A percentile compares a stretch with the other conserved stretches of the same genome.
Conservation (phyloP, 2,888 invertebrate species). For the Lepeophtheirus nordmannii region DNA sequence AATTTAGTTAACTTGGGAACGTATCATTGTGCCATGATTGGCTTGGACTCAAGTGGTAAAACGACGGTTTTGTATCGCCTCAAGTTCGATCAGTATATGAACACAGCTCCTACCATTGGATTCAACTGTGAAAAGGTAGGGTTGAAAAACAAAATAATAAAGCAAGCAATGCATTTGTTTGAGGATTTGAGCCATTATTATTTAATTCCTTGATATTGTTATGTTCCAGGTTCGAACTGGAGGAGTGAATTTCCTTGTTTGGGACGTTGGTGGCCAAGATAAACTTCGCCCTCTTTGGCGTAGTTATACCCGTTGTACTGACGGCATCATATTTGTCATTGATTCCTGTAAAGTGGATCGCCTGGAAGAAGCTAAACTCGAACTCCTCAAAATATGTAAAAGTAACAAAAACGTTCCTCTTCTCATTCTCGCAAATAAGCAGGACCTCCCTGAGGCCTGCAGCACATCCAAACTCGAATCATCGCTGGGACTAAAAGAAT, state of each 20-base stretch:
- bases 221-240: conserved; percentile 8
- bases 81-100: conserved; percentile 93
- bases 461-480: conserved; percentile 43
- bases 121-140: conserved; percentile 81
- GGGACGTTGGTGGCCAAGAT: conserved; percentile 29
- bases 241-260: conserved; percentile 28
- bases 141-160: neutral
- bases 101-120: conserved; percentile 90
- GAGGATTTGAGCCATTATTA: neutral
- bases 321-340: conserved; percentile 29
- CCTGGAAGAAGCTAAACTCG: conserved; percentile 51
- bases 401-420: conserved; percentile 47
- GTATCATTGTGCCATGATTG: conserved; percentile 81
- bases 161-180: neutral
- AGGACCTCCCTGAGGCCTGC: conserved; percentile 38
- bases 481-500: conserved; percentile 65
- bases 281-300: conserved; percentile 28
- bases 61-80: conserved; percentile 89
- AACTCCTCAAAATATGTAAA: conserved; percentile 75
- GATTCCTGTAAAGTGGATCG: conserved; percentile 27
- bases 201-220: neutral
- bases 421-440: conserved; percentile 40
- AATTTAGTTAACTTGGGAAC: neutral
- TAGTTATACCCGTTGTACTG: conserved; percentile 28
- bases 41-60: conserved; percentile 89